These are phyloP conservation scores for Botrylloides violaceus DNA, from an alignment of 23 tunicate genomes.

Conservation along the genomic window DNA sequence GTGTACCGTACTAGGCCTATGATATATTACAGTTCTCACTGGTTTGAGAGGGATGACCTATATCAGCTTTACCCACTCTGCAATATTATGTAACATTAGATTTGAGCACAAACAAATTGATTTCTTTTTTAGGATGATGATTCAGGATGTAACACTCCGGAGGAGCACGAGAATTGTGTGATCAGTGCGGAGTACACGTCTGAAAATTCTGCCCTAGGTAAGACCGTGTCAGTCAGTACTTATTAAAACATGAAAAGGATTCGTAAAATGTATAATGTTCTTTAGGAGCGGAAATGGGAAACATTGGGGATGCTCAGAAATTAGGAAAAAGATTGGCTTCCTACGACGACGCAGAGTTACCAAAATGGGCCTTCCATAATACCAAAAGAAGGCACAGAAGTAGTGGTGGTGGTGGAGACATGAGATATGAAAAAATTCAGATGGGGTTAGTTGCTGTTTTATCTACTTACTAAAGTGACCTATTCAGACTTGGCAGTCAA, in stretches of 20 bases:
- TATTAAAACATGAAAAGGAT: too few relatives aligned
- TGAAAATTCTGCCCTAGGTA: constrained; percentile 1
- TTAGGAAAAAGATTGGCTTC: constrained; percentile 38
- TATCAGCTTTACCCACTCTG: too few relatives aligned
- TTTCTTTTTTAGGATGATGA: too few relatives aligned
- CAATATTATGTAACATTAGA: too few relatives aligned
- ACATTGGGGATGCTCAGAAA: constrained; percentile 39
- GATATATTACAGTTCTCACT: too few relatives aligned
- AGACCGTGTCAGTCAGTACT: too few relatives aligned
- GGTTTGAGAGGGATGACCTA: too few relatives aligned
- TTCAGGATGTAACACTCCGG: constrained; percentile 30
- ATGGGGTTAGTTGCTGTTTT: background rate
- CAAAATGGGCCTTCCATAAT: constrained; percentile 11
- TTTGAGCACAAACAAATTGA: too few relatives aligned
- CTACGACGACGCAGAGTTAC: background rate
- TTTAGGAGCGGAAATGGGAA: constrained; percentile 54
- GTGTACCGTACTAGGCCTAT: too few relatives aligned
- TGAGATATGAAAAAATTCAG: background rate
- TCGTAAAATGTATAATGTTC: too few relatives aligned
- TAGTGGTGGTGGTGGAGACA: background rate
- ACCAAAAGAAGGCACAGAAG: background rate
- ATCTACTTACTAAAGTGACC: too few relatives aligned
- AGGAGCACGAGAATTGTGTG: background rate
- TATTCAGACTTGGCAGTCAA: too few relatives aligned
- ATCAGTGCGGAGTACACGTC: background rate